phyloP scores from a whole-genome alignment of 2,113 vertebrate species.

The Grallaria varia region DNA sequence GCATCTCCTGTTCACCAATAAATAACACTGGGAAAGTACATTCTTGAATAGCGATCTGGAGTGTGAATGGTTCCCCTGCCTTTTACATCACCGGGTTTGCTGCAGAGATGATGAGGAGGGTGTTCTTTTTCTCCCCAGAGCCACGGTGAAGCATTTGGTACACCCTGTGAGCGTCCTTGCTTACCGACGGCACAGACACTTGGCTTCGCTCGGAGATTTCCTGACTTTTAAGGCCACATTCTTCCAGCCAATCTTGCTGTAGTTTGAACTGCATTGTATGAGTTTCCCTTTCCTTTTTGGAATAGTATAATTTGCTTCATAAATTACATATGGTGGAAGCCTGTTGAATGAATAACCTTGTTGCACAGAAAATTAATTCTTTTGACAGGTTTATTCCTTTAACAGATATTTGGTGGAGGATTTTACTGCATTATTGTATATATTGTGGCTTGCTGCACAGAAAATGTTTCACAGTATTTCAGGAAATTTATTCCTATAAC shows the following conservation, averaged over 20 bases:
- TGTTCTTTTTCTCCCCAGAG: background rate
- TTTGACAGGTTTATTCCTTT: conserved; percentile 78
- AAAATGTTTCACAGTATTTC: conserved; percentile 60
- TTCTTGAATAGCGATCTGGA: background rate
- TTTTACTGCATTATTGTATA: conserved; percentile 77
- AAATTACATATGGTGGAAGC: conserved; percentile 78
- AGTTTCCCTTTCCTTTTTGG: conserved; percentile 70
- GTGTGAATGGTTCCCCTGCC: background rate
- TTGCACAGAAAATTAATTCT: conserved; percentile 81
- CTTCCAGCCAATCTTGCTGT: conserved; percentile 64
- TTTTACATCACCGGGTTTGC: background rate
- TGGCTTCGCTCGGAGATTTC: conserved; percentile 71
- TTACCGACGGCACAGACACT: conserved; percentile 44
- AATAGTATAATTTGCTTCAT: conserved; percentile 77
- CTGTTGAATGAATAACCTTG: conserved; percentile 78
- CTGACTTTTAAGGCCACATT: conserved; percentile 71
- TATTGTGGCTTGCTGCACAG: conserved; percentile 70
- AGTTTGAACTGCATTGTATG: conserved; percentile 70
- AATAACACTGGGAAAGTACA: background rate
- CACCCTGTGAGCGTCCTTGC: conserved; percentile 40
- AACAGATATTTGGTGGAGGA: conserved; percentile 74
- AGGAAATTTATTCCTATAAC: conserved; percentile 57
- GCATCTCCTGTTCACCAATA: conserved; percentile 4
- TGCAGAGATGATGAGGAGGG: background rate
- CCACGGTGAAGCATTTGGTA: conserved; percentile 56